Conservation (phyloP, 2,888 invertebrate genomes). For the Parelbella ahira region DNA sequence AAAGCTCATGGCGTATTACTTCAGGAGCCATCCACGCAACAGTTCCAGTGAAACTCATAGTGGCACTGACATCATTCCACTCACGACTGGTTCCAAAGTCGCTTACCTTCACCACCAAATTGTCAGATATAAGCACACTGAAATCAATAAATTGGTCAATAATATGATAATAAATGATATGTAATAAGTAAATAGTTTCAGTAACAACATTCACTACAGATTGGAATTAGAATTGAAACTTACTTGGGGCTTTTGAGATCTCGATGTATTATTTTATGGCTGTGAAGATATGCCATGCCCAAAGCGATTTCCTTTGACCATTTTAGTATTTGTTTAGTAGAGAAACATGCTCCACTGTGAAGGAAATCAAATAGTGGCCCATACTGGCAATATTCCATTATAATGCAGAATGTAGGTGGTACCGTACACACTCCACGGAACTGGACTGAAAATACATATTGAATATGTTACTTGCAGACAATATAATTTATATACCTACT, state of each 20-base stretch:
- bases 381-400: slow-evolving; percentile 99
- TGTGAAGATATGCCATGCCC: slow-evolving; percentile 98
- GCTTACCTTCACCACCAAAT: slow-evolving; percentile 94
- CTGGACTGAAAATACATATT: slow-evolving; percentile 48
- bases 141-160: slow-evolving; percentile 20
- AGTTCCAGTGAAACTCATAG: slow-evolving; percentile 98
- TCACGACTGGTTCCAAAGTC: slow-evolving; percentile 98
- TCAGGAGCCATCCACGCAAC: slow-evolving; percentile 99
- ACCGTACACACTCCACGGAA: slow-evolving; percentile 96
- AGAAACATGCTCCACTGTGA: slow-evolving; percentile 89
- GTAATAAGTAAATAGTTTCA: no score
- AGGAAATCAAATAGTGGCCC: slow-evolving; percentile 96
- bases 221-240: no score
- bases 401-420: slow-evolving; percentile 94
- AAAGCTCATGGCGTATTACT: slow-evolving; percentile 97
- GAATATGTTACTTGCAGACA: no score
- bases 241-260: slow-evolving; percentile 99
- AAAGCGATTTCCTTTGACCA: slow-evolving; percentile 98
- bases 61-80: slow-evolving; percentile 96
- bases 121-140: slow-evolving; percentile 91
- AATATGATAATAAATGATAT: neutral
- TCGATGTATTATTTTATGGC: slow-evolving; percentile 97
- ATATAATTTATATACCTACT: no score
- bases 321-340: slow-evolving; percentile 91
- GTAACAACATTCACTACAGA: no score